Evolutionary conservation across 1,140 invertebrate species (phyloP).

Genomic region (Pararge aegeria): DNA sequence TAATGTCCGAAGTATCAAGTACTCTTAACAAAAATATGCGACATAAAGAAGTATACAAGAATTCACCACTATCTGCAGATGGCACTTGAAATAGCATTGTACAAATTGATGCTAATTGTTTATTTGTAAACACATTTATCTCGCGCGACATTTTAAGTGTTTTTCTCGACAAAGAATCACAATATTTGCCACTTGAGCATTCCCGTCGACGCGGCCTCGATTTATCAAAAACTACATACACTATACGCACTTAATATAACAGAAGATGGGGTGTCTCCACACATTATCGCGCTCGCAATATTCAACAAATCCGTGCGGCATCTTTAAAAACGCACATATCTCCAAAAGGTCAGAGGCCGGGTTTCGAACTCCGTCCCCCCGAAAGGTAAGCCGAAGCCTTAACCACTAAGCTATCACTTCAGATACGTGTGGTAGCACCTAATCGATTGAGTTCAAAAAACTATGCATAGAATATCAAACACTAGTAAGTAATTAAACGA

Average conservation of each 20-base stretch:
- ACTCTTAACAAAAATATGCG: constrained; percentile 1
- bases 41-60: not conserved
- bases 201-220: constrained; percentile 18
- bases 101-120: constrained; percentile 38
- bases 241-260: constrained; percentile 5
- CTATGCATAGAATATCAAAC: not conserved
- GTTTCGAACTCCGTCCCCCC: too few relatives aligned
- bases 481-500: too few relatives aligned
- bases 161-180: constrained; percentile 39
- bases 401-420: too few relatives aligned
- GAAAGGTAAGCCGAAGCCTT: too few relatives aligned
- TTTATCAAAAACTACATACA: constrained; percentile 23
- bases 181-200: constrained; percentile 44
- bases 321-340: too few relatives aligned
- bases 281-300: too few relatives aligned
- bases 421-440: not conserved
- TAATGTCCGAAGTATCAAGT: not conserved
- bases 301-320: too few relatives aligned
- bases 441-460: not conserved
- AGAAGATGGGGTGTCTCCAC: not conserved
- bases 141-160: constrained; percentile 40
- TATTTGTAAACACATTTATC: constrained; percentile 42
- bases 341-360: too few relatives aligned
- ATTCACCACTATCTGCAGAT: not conserved
- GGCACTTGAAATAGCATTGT: constrained; percentile 22